phyloP scores from a whole-genome alignment of 2,888 invertebrate species.

The Diploptera punctata region DNA sequence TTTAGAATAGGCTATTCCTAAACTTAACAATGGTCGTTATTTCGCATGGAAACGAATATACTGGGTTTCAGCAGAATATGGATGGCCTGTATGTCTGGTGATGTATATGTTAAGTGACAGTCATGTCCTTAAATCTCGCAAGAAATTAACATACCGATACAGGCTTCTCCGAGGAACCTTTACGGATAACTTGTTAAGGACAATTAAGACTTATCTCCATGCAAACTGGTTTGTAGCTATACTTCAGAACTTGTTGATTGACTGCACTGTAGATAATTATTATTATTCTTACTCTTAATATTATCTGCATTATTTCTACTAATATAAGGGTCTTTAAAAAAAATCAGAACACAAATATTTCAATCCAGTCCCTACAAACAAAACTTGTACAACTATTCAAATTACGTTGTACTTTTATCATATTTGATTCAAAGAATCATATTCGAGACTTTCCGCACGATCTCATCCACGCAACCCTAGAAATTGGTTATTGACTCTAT shows the following conservation, averaged over 20 bases:
- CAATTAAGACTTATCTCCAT: constrained; percentile 8
- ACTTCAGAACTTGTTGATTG: constrained; percentile 12
- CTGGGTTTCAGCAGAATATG: constrained; percentile 17
- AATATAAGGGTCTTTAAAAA: constrained; percentile 10
- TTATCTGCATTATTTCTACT: no score
- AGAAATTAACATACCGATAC: constrained; percentile 1
- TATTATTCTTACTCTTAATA: constrained; percentile 13
- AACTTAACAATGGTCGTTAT: constrained; percentile 29
- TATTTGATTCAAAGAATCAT: constrained; percentile 24
- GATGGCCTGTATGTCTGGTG: no score
- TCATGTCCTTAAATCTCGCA: not conserved
- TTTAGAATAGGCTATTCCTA: constrained; percentile 29
- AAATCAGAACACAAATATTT: constrained; percentile 28
- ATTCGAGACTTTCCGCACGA: no score
- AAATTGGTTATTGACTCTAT: constrained; percentile 20
- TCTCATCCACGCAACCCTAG: constrained; percentile 23
- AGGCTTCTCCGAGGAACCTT: not conserved
- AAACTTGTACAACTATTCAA: constrained; percentile 23
- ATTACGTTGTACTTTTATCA: constrained; percentile 29
- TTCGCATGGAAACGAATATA: constrained; percentile 16
- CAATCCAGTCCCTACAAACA: constrained; percentile 25
- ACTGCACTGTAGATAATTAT: constrained; percentile 16
- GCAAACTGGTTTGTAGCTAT: not conserved
- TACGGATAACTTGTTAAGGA: not conserved
- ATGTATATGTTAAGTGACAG: constrained; percentile 15